A percentile compares a stretch with the other conserved stretches of the same genome.
Evolutionary conservation across 30 jellyfish, hydroid and myxozoan genomes (phyloP).

Genomic region (Cassiopea xamachana): DNA sequence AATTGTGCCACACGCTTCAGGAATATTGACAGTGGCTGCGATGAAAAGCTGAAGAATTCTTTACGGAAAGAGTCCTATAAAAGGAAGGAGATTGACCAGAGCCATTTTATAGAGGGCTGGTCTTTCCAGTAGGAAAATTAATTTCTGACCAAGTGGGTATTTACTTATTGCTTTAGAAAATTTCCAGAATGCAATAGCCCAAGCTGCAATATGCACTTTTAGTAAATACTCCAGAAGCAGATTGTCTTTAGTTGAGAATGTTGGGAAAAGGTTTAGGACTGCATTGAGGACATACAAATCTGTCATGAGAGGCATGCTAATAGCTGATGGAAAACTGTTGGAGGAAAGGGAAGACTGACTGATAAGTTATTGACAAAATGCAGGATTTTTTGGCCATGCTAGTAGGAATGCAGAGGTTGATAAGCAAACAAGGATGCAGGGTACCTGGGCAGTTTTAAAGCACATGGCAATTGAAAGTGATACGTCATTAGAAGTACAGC

Average conservation of each 20-base stretch:
- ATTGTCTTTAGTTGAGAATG: constrained; percentile 8
- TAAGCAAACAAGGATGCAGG: constrained; percentile 38
- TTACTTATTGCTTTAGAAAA: constrained; percentile 8
- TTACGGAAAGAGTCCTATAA: constrained; percentile 20
- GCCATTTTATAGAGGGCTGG: constrained; percentile 11
- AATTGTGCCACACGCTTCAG: neutral
- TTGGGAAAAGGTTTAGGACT: constrained; percentile 25
- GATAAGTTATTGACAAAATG: constrained; percentile 52
- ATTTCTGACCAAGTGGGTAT: constrained; percentile 8
- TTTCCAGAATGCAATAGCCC: neutral
- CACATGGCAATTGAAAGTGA: constrained; percentile 54
- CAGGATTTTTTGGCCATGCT: constrained; percentile 64
- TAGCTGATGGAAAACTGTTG: constrained; percentile 47
- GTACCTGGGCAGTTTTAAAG: constrained; percentile 47
- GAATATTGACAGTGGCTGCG: neutral
- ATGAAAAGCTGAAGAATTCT: constrained; percentile 28
- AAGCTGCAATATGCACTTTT: constrained; percentile 21
- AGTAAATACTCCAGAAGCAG: constrained; percentile 27
- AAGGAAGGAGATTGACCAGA: constrained; percentile 19
- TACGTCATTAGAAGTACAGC: constrained; percentile 35
- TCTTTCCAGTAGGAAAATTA: neutral
- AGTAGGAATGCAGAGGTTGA: constrained; percentile 37
- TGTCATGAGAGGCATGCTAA: constrained; percentile 14
- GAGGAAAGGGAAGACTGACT: constrained; percentile 56
- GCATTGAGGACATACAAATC: constrained; percentile 37